phyloP scores from a whole-genome alignment of 2,888 invertebrate genomes.

The Tricholauxania praeusta region DNA sequence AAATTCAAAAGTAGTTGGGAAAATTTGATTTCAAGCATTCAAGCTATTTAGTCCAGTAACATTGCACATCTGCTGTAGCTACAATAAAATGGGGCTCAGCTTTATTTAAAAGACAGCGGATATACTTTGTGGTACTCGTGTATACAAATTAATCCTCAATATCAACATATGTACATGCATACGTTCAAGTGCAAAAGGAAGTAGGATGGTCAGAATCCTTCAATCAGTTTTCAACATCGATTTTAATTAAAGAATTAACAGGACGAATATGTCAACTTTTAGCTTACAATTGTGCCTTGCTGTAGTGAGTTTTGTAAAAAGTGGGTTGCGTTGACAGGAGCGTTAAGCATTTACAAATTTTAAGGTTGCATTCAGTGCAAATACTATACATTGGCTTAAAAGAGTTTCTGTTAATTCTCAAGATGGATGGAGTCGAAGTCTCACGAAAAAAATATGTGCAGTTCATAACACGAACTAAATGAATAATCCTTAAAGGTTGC shows the following conservation, averaged over 20 bases:
- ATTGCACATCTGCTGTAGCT: too few relatives aligned
- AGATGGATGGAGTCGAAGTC: too few relatives aligned
- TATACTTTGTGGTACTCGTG: neutral
- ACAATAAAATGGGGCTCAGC: constrained; percentile 1
- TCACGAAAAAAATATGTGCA: too few relatives aligned
- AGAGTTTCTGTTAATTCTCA: too few relatives aligned
- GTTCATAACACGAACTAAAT: too few relatives aligned
- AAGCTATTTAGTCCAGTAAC: constrained; percentile 35
- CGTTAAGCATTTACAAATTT: neutral
- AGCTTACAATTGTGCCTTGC: constrained; percentile 9
- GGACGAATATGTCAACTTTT: constrained; percentile 16
- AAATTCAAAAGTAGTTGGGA: constrained; percentile 18
- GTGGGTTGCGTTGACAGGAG: neutral
- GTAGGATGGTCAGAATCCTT: constrained; percentile 13
- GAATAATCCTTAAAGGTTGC: too few relatives aligned
- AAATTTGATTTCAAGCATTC: constrained; percentile 39
- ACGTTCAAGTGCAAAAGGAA: neutral
- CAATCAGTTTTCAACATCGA: constrained; percentile 35
- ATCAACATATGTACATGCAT: neutral
- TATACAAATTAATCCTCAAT: constrained; percentile 32
- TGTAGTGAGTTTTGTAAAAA: neutral
- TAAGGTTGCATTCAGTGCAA: too few relatives aligned
- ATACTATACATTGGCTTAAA: too few relatives aligned
- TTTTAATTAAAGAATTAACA: constrained; percentile 42
- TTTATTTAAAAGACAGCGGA: constrained; percentile 13